Percentiles rank a stretch among this genome's conserved stretches.
phyloP scores from a whole-genome alignment of 1,140 invertebrate species.

The Ceratosolen solmsi region DNA sequence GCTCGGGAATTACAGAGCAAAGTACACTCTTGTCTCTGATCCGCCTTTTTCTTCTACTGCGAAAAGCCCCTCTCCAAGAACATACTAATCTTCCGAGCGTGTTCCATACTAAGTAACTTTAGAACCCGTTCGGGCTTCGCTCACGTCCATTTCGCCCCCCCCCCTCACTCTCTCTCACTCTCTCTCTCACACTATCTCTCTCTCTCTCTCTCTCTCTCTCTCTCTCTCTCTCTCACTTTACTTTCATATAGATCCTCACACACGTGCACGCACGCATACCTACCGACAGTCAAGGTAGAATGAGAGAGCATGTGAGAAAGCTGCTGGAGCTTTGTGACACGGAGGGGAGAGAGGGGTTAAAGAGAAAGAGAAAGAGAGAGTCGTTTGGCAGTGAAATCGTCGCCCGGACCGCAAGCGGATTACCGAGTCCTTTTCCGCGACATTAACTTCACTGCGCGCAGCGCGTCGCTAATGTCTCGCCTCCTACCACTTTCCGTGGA shows the following conservation, averaged over 20 bases:
- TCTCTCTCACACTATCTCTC: neutral
- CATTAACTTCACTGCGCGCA: conserved; percentile 42
- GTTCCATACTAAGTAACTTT: conserved; percentile 48
- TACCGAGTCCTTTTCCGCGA: conserved; percentile 49
- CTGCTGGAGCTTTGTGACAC: neutral
- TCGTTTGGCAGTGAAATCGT: conserved; percentile 38
- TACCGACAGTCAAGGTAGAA: neutral
- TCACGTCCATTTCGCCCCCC: neutral
- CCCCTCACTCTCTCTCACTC: neutral
- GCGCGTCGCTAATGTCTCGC: conserved; percentile 37
- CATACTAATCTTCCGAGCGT: conserved; percentile 42
- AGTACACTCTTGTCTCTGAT: conserved; percentile 29
- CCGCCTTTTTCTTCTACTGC: conserved; percentile 48
- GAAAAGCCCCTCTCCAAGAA: conserved; percentile 29
- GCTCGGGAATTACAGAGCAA: conserved; percentile 20
- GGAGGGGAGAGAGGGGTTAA: no score
- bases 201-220: neutral
- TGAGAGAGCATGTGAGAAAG: neutral
- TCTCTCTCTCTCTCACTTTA: neutral
- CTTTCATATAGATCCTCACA: neutral
- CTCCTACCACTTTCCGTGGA: neutral
- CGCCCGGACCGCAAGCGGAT: conserved; percentile 41
- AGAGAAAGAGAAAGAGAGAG: conserved; percentile 1
- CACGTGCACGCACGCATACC: neutral
- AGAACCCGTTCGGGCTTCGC: conserved; percentile 30